A percentile compares a stretch with the other conserved stretches of the same genome.
phyloP scores from a whole-genome alignment of 2,113 vertebrate species.

The Poecile atricapillus region DNA sequence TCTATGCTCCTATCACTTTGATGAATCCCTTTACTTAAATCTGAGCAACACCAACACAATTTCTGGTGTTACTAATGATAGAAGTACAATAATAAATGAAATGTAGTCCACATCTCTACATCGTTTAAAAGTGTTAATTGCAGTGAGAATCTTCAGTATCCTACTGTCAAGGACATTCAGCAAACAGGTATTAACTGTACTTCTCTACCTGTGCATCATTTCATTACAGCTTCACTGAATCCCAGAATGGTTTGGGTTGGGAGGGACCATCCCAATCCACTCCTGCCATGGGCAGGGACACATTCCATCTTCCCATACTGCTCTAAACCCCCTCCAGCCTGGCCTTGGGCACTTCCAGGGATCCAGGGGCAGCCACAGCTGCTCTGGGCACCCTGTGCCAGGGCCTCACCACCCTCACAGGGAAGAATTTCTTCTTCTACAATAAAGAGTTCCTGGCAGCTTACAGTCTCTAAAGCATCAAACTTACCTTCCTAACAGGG shows the following conservation, averaged over 20 bases:
- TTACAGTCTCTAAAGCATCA: constrained; percentile 71
- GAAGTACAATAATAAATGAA: neutral
- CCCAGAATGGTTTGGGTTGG: neutral
- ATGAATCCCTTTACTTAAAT: neutral
- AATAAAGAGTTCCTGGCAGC: constrained; percentile 41
- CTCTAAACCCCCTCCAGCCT: neutral
- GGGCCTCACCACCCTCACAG: neutral
- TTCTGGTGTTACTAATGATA: neutral
- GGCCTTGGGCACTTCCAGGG: neutral
- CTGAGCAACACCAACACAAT: neutral
- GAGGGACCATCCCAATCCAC: neutral
- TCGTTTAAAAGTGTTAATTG: neutral
- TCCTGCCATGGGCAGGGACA: neutral
- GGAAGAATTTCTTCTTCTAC: neutral
- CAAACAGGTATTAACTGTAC: too few relatives aligned
- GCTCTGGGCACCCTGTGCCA: neutral
- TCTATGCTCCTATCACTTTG: neutral
- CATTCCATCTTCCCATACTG: rapidly evolving
- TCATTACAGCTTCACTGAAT: constrained; percentile 8
- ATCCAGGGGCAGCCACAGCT: neutral
- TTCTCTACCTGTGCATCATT: constrained; percentile 78
- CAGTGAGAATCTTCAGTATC: neutral
- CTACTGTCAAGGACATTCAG: neutral
- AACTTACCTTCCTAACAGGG: constrained; percentile 79
- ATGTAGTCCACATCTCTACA: neutral